Conservation (phyloP, 2,888 invertebrate genomes). For the Drosophila quinaria region DNA sequence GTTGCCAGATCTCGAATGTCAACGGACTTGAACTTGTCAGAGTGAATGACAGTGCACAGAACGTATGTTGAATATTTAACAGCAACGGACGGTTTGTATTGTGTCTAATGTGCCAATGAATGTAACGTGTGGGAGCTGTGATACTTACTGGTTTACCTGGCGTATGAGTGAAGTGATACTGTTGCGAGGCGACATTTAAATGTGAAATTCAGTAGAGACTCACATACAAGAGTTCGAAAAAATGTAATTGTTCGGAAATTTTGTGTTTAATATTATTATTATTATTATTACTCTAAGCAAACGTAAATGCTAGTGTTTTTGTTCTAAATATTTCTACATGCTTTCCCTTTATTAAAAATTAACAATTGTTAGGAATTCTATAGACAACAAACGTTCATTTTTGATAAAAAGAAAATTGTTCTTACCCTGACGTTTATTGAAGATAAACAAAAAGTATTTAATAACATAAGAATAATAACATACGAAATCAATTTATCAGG, state of each 20-base stretch:
- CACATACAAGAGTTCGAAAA: not conserved
- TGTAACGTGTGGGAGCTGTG: not conserved
- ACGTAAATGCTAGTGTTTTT: no score
- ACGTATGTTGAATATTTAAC: slow-evolving; percentile 17
- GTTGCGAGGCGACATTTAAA: not conserved
- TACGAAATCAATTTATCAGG: no score
- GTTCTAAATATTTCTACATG: no score
- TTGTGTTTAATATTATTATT: no score
- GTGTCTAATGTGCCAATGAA: slow-evolving; percentile 1
- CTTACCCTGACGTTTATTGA: no score
- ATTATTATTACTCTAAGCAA: no score
- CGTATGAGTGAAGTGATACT: slow-evolving; percentile 8
- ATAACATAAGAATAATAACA: no score
- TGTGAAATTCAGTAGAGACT: not conserved
- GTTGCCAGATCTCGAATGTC: slow-evolving; percentile 68
- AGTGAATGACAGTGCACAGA: slow-evolving; percentile 18
- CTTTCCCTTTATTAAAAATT: no score
- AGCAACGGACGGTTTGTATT: slow-evolving; percentile 10
- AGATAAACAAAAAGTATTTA: no score
- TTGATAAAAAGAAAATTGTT: no score
- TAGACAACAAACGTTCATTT: no score
- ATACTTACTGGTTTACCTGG: not conserved
- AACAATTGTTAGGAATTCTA: no score
- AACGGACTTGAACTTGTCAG: slow-evolving; percentile 71
- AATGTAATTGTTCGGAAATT: not conserved